Evolutionary conservation across 2,888 invertebrate species (phyloP).

Genomic region (Caenorhabditis wallacei): DNA sequence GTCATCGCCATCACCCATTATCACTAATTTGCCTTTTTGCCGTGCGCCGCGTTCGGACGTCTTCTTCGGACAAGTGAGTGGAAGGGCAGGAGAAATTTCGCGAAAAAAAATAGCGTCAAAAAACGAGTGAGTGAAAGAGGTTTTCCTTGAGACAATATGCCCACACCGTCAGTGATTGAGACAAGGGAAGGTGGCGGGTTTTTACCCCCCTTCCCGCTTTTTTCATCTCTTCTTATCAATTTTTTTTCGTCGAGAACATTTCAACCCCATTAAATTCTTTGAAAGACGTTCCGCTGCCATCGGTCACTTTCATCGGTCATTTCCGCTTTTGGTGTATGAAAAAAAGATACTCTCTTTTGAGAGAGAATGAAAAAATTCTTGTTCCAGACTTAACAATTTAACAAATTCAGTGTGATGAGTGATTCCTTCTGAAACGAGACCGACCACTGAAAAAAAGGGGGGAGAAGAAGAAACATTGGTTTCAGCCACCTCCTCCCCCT

Average conservation of each 20-base stretch:
- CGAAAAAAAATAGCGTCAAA: constrained; percentile 44
- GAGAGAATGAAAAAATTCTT: constrained; percentile 23
- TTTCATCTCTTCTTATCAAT: constrained; percentile 27
- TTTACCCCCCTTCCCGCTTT: constrained; percentile 24
- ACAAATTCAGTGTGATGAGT: constrained; percentile 47
- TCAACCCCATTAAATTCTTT: constrained; percentile 13
- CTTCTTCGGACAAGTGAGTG: constrained; percentile 52
- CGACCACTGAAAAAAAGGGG: constrained; percentile 21
- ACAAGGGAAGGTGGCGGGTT: constrained; percentile 39
- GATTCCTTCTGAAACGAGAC: constrained; percentile 57
- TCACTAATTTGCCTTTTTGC: constrained; percentile 55
- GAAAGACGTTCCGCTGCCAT: constrained; percentile 27
- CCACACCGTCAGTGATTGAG: constrained; percentile 20
- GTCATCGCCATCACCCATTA: constrained; percentile 58
- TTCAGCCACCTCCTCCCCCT: constrained; percentile 50
- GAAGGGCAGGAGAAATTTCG: constrained; percentile 9
- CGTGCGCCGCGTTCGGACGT: constrained; percentile 44
- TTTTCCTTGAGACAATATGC: constrained; percentile 51
- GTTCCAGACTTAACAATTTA: constrained; percentile 53
- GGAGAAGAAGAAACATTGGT: constrained; percentile 64
- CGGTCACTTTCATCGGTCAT: constrained; percentile 20
- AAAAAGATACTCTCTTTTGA: neutral
- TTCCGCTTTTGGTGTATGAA: constrained; percentile 6
- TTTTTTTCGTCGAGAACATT: constrained; percentile 48
- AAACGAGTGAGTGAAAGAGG: constrained; percentile 52